Evolutionary conservation across 1,140 invertebrate genomes (phyloP).

Genomic region (Sinonovacula constricta): DNA sequence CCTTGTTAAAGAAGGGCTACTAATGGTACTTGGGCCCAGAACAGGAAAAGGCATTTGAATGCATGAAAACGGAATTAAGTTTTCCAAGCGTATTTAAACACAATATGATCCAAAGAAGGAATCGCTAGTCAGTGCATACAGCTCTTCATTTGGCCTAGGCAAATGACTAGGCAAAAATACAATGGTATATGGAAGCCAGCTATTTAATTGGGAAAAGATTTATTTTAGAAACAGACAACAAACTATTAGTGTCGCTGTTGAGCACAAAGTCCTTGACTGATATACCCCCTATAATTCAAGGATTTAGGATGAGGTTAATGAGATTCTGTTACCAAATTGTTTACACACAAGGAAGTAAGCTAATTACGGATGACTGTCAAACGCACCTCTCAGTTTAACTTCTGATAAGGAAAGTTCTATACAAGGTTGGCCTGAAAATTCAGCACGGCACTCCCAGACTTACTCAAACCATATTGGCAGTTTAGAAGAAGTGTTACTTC

Average conservation of each 20-base stretch:
- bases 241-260: not conserved
- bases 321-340: not conserved
- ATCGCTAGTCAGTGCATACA: not conserved
- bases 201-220: not conserved
- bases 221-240: not conserved
- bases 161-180: not conserved
- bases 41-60: not conserved
- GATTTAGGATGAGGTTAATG: not conserved
- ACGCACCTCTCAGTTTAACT: not conserved
- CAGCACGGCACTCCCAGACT: not conserved
- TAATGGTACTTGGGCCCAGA: no score
- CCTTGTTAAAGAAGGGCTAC: no score
- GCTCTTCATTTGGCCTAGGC: not conserved
- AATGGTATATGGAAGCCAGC: no score
- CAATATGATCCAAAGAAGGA: not conserved
- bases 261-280: not conserved
- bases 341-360: not conserved
- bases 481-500: not conserved
- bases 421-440: conserved; percentile 28
- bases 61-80: conserved; percentile 8
- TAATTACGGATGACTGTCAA: not conserved
- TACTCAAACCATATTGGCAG: not conserved
- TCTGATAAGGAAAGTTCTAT: not conserved
- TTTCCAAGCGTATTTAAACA: not conserved
- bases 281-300: conserved; percentile 2